A percentile compares a stretch with the other conserved stretches of the same genome.
Conservation (phyloP, 1,140 invertebrate species). For the Nautilus pompilius region DNA sequence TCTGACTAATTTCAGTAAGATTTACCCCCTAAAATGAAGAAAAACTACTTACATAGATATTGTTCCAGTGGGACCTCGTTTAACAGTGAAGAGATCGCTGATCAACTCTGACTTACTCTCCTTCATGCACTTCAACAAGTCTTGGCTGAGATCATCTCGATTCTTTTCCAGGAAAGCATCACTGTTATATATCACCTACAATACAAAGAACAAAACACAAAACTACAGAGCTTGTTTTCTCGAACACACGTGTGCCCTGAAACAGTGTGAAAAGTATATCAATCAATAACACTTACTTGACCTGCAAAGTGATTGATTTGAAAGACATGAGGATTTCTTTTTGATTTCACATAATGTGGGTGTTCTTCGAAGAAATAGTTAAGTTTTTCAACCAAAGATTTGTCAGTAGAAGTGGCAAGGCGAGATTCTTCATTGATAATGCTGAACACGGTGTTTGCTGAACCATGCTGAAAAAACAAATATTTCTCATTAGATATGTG, state of each 20-base stretch:
- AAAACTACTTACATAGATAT: conserved; percentile 39
- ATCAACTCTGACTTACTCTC: conserved; percentile 31
- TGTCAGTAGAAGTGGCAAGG: conserved; percentile 64
- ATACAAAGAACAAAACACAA: too few relatives aligned
- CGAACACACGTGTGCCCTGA: too few relatives aligned
- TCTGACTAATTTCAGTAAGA: too few relatives aligned
- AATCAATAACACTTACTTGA: conserved; percentile 32
- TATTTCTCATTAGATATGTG: too few relatives aligned
- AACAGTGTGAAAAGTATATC: too few relatives aligned
- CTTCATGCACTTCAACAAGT: conserved; percentile 24
- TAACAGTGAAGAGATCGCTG: conserved; percentile 32
- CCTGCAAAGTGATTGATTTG: conserved; percentile 39
- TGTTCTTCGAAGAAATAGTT: conserved; percentile 55
- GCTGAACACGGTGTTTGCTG: too few relatives aligned
- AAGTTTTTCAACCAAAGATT: conserved; percentile 91
- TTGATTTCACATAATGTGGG: conserved; percentile 9
- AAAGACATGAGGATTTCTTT: conserved; percentile 62
- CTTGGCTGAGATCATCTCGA: conserved; percentile 31
- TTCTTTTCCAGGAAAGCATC: conserved; percentile 43
- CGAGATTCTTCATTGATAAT: conserved; percentile 41
- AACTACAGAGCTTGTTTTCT: too few relatives aligned
- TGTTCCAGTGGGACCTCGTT: conserved; percentile 27
- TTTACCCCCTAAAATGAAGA: too few relatives aligned
- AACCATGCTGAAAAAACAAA: too few relatives aligned
- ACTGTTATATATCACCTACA: conserved; percentile 37